Conservation (phyloP, 2,888 invertebrate genomes). For the Luffia ferchaultella region DNA sequence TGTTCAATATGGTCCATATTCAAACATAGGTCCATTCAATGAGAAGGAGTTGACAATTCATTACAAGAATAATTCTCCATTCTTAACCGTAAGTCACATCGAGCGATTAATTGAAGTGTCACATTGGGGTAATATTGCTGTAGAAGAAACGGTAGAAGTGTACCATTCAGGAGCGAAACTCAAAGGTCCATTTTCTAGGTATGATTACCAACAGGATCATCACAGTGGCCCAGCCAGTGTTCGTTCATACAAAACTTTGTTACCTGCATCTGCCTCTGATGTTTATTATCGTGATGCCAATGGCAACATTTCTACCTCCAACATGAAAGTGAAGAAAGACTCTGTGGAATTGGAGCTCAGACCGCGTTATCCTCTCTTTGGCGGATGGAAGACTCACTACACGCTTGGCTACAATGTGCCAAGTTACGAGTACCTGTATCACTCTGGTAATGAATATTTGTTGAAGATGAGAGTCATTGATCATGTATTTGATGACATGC, state of each 20-base stretch:
- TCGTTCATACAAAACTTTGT: conserved; percentile 86
- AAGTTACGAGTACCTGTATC: conserved; percentile 93
- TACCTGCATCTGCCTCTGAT: conserved; percentile 90
- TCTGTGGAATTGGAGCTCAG: conserved; percentile 95
- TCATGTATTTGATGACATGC: conserved; percentile 97
- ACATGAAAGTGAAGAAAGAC: conserved; percentile 87
- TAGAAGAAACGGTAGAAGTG: conserved; percentile 94
- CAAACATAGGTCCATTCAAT: conserved; percentile 69
- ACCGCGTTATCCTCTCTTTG: conserved; percentile 97
- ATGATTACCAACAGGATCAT: conserved; percentile 95
- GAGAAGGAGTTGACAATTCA: conserved; percentile 80
- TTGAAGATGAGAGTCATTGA: conserved; percentile 95
- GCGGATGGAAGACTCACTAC: conserved; percentile 99
- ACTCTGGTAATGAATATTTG: conserved; percentile 79
- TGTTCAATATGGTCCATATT: conserved; percentile 91
- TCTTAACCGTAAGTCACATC: conserved; percentile 89
- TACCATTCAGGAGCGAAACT: conserved; percentile 92
- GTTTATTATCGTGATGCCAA: conserved; percentile 98
- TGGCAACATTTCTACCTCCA: conserved; percentile 98
- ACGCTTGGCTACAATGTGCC: conserved; percentile 97
- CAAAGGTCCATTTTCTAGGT: conserved; percentile 95
- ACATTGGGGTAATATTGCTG: conserved; percentile 99
- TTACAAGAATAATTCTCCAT: conserved; percentile 96
- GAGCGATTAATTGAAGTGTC: conserved; percentile 94
- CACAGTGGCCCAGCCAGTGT: conserved; percentile 89